Percentiles rank a stretch among this genome's conserved stretches.
Evolutionary conservation across 2,888 invertebrate genomes (phyloP).

Genomic region (Cryptocephalus moraei): DNA sequence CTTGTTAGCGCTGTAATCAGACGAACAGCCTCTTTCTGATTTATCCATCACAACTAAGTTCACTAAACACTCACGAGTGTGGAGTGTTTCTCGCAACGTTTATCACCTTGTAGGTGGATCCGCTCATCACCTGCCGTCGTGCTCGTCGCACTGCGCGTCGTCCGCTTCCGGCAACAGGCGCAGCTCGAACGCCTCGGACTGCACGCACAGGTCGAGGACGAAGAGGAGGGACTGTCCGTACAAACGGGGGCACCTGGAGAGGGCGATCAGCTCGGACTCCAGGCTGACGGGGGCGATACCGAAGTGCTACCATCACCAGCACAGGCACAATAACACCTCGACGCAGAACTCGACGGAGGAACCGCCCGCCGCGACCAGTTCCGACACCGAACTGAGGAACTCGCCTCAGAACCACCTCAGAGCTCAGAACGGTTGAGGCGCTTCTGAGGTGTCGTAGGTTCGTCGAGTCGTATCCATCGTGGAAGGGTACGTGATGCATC

Average conservation of each 20-base stretch:
- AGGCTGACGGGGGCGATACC: conserved; percentile 29
- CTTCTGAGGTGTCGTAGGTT: no score
- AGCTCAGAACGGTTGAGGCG: no score
- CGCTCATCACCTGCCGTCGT: conserved; percentile 26
- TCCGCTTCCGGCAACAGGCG: conserved; percentile 24
- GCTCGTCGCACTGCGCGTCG: conserved; percentile 19
- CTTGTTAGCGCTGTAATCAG: no score
- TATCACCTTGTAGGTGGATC: conserved; percentile 23
- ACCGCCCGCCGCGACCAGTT: conserved; percentile 24
- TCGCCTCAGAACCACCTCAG: no score
- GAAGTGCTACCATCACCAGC: conserved; percentile 18
- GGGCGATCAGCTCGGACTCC: conserved; percentile 35
- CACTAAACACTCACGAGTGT: no score
- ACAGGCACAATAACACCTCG: conserved; percentile 12
- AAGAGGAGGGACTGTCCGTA: conserved; percentile 28
- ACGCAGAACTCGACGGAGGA: conserved; percentile 29
- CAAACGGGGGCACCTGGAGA: conserved; percentile 27
- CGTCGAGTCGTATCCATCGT: no score
- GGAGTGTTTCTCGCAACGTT: no score
- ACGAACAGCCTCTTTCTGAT: no score
- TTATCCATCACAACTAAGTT: no score
- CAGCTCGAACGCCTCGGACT: conserved; percentile 39
- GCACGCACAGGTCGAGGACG: conserved; percentile 28
- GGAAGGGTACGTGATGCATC: no score
- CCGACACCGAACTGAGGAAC: conserved; percentile 29